Evolutionary conservation across 1,140 invertebrate genomes (phyloP).

Genomic region (Zaprionus nigranus): DNA sequence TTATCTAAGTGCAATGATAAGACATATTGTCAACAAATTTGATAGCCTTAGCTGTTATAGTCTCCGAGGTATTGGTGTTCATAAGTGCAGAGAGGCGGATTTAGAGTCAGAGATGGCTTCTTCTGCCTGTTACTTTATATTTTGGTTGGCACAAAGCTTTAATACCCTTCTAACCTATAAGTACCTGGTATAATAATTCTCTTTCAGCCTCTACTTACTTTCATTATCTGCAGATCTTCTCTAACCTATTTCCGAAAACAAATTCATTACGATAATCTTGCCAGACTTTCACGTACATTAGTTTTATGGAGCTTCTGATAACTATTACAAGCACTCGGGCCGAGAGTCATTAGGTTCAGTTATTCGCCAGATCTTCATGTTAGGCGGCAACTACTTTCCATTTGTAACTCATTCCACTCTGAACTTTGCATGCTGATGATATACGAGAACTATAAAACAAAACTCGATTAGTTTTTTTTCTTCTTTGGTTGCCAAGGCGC

Average conservation of each 20-base stretch:
- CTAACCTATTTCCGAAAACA: background rate
- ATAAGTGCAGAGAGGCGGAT: background rate
- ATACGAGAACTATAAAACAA: conserved; percentile 7
- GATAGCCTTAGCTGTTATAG: background rate
- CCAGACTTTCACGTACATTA: conserved; percentile 30
- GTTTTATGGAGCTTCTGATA: conserved; percentile 29
- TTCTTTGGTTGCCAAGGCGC: conserved; percentile 19
- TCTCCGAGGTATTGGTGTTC: background rate
- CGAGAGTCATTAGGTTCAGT: conserved; percentile 9
- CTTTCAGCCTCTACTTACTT: background rate
- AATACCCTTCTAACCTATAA: too few species aligned
- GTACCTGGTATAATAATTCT: too few species aligned
- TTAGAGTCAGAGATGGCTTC: background rate
- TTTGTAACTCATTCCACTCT: conserved; percentile 10
- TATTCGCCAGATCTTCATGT: conserved; percentile 3
- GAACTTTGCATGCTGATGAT: conserved; percentile 5
- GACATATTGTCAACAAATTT: background rate
- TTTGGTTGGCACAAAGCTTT: too few species aligned
- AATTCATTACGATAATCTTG: conserved; percentile 16
- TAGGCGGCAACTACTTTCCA: conserved; percentile 11
- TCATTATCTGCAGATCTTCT: background rate
- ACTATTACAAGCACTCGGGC: conserved; percentile 19
- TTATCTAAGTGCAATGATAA: background rate
- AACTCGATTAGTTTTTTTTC: conserved; percentile 13
- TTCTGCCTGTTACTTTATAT: background rate